Base-by-base conservation (phyloP, 2,888 invertebrate species). In the Auanema freiburgensis region DNA sequence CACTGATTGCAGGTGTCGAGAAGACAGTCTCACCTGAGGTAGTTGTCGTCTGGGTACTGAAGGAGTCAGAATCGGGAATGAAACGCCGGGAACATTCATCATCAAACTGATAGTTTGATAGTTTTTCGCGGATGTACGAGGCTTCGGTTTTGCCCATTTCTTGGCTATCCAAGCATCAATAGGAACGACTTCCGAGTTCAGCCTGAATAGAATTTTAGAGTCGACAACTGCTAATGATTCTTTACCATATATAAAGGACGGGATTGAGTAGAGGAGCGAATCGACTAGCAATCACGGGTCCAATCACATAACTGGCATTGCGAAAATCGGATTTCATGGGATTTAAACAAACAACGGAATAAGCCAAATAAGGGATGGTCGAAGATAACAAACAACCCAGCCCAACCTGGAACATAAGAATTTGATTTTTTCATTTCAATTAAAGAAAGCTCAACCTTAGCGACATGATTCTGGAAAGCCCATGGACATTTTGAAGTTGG, bases 31-130 rank as follows among this genome's bases (percentile, higher is more conserved):
- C 14, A 64, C 56, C 50, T 73, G 69, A 14, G 76, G 76, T 18
- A 77, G 67, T 59, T 77, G 74, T 33, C 76, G 59, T 41, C 76
- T 63, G 4, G 76, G 74, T 14, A 74, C 67, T 10, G 73, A 67
- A 23, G 76, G 76, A 2, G 76, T 73, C 23, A 77, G 67, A 33
- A 77, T 66, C 2, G 74, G 74, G 57, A 75, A 72, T 10, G 74
- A 71, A 65, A 74, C 69, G 54, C 71, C 68, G 1, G 76, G 73
- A 0, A 75, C 64, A 46, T 66, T 66, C 42, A 63, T 65, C 44
- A 72, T 71, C 61, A 77, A 60, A 25, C 71, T 73, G 61, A 77
- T 75, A 1, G 76, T 77, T n/a, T 75, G 73, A 54, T 77, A 77
- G 18, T 66, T 61, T 16, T 65, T 71, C 24, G 69, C 65, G 43